Evolutionary conservation across 2,888 invertebrate genomes (phyloP).

Genomic region (Eubasilissa splendida): DNA sequence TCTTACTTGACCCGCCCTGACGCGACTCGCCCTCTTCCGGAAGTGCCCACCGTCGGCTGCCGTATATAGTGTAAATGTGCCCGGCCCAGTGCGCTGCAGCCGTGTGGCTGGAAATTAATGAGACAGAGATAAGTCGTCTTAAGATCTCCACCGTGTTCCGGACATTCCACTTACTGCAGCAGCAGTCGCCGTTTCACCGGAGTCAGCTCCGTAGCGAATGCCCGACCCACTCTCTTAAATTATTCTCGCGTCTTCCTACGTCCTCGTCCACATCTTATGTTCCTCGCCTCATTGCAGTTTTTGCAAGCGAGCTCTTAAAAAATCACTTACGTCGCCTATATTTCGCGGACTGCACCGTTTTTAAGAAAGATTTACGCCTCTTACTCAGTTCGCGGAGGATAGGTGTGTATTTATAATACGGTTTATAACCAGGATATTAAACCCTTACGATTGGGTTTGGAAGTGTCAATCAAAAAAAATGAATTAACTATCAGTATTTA

Average conservation of each 20-base stretch:
- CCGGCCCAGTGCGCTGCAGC: not conserved
- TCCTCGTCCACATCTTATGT: conserved; percentile 6
- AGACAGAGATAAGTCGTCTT: conserved; percentile 47
- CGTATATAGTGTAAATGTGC: conserved; percentile 10
- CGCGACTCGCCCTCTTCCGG: no score
- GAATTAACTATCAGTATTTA: no score
- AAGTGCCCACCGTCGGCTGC: not conserved
- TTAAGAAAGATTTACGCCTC: conserved; percentile 20
- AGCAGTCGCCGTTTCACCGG: conserved; percentile 24
- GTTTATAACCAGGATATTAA: no score
- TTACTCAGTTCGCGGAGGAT: not conserved
- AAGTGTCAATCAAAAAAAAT: no score
- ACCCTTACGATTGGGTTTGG: no score
- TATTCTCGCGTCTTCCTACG: conserved; percentile 28
- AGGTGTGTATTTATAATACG: no score
- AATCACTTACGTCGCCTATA: conserved; percentile 5
- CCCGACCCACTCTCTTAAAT: conserved; percentile 30
- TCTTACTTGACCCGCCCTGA: no score
- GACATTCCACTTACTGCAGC: conserved; percentile 38
- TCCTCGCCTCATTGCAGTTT: not conserved
- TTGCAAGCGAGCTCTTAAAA: conserved; percentile 17
- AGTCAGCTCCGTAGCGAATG: conserved; percentile 28
- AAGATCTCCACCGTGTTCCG: conserved; percentile 21
- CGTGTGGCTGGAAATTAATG: conserved; percentile 46
- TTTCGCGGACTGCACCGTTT: conserved; percentile 1